Evolutionary conservation across 1,140 invertebrate species (phyloP), one percentile per base, ranked within the genome.

Genomic region (Aphelenchoides fujianensis): DNA sequence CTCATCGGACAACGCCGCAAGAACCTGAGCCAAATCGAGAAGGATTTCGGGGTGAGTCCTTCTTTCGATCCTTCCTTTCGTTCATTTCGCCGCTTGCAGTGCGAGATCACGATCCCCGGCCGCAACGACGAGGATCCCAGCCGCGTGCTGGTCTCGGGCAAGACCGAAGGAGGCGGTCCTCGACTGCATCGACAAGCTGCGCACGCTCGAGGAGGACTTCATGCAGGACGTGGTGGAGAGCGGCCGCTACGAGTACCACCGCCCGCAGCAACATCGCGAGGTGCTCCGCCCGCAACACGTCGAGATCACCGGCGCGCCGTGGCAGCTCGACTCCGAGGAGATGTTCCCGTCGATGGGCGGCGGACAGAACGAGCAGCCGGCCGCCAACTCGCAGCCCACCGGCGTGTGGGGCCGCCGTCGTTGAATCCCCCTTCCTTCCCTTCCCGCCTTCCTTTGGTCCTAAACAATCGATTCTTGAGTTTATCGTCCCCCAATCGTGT

Each of bases 161-260:
- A 88, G 23, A 67, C 34, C 55, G 92, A 94, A 81, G 92, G n/a
- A 95, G 27, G 90, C 91, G 81, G 92, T 95, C 62, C 85, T 89
- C 16, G 93, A 96, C 77, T 93, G 92, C 67, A 91, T 90, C 81
- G 93, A 97, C 78, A 88, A 93, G 85, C 88, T 97, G 35, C 88
- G 94, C 31, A 92, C 92, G 82, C 86, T 95, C 74, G 92, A 92
- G 79, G 93, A 97, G 85, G 93, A 97, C 90, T 93, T 91, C 34
- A 48, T 71, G 62, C 57, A 71, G 23, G 64, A 41, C 55, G 19
- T 72, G 23, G 70, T 53, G 23, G 70, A 71, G 3, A 23, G 37
- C 16, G 27, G 28, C 36, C 72, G 48, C 16, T 76, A 74, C 73
- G 19, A 48, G n/a, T 53, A 69, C 28, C 19, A 31, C 3, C 73